Conservation (phyloP, 2,888 invertebrate species). For the Eristalis arbustorum region DNA sequence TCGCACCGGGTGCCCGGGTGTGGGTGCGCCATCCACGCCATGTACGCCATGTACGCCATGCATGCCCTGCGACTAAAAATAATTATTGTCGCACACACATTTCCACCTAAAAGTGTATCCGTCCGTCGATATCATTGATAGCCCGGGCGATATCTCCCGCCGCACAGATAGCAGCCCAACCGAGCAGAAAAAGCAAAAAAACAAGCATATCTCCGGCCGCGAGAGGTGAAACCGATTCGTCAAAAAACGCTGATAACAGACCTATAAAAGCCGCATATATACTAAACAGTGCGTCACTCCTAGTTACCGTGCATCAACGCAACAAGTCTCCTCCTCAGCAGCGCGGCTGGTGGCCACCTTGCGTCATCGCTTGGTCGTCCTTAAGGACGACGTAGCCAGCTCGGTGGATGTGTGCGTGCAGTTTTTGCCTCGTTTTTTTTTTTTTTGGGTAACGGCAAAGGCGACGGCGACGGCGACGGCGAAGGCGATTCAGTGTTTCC, state of each 20-base stretch:
- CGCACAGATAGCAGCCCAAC: too few species aligned
- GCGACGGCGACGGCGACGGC: too few species aligned
- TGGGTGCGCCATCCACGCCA: too few species aligned
- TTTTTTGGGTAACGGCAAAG: too few species aligned
- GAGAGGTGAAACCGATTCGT: conserved; percentile 40
- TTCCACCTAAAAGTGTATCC: neutral
- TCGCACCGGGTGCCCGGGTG: too few species aligned
- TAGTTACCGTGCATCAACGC: conserved; percentile 51
- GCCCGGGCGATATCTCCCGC: neutral
- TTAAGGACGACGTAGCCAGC: too few species aligned
- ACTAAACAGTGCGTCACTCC: conserved; percentile 37
- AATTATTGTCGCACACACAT: neutral
- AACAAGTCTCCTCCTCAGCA: neutral
- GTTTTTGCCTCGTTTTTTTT: too few species aligned
- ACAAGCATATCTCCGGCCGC: conserved; percentile 35
- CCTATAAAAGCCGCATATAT: conserved; percentile 61
- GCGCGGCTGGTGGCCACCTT: neutral
- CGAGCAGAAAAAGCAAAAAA: conserved; percentile 10
- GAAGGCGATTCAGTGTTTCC: too few species aligned
- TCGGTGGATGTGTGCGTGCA: too few species aligned
- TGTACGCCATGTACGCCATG: neutral
- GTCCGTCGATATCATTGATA: neutral
- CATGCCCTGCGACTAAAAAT: neutral
- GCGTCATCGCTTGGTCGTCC: neutral
- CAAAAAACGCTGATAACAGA: conserved; percentile 45